These are phyloP conservation scores for Sciurus vulgaris DNA, from an alignment of 2,797 vertebrate species.

Conservation along the genomic window DNA sequence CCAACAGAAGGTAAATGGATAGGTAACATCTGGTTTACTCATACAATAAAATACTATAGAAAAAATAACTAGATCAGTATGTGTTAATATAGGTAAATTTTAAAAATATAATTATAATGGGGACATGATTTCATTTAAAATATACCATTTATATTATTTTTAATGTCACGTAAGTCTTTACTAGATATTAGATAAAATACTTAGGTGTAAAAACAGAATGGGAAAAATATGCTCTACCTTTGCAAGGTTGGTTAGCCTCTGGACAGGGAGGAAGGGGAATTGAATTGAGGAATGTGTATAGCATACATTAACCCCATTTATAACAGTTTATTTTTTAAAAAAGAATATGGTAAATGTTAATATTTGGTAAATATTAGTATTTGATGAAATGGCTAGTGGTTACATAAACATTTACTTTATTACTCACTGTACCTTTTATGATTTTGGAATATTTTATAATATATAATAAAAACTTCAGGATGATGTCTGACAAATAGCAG, in stretches of 20 bases:
- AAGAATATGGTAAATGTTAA: conserved; percentile 8
- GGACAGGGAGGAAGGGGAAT: background rate
- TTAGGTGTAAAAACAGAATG: background rate
- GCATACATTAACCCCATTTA: background rate
- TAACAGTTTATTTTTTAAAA: background rate
- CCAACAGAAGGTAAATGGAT: background rate
- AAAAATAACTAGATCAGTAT: background rate
- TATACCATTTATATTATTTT: conserved; percentile 18
- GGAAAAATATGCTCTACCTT: background rate
- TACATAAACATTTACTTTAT: conserved; percentile 9
- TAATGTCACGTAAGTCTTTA: background rate
- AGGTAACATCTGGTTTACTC: background rate
- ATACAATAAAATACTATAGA: background rate
- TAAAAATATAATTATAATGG: background rate
- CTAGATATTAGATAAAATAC: conserved; percentile 29
- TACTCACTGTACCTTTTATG: conserved; percentile 24
- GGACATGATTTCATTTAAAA: background rate
- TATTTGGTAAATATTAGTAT: conserved; percentile 9
- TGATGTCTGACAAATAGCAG: conserved; percentile 37
- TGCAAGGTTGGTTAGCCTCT: background rate
- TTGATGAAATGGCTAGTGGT: background rate
- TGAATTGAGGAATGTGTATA: background rate
- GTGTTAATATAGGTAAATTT: background rate
- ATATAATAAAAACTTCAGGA: conserved; percentile 61
- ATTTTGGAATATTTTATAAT: conserved; percentile 52